Percentiles rank a stretch among this genome's conserved stretches.
Evolutionary conservation across 2,797 vertebrate genomes (phyloP).

Genomic region (Eulemur albifrons): DNA sequence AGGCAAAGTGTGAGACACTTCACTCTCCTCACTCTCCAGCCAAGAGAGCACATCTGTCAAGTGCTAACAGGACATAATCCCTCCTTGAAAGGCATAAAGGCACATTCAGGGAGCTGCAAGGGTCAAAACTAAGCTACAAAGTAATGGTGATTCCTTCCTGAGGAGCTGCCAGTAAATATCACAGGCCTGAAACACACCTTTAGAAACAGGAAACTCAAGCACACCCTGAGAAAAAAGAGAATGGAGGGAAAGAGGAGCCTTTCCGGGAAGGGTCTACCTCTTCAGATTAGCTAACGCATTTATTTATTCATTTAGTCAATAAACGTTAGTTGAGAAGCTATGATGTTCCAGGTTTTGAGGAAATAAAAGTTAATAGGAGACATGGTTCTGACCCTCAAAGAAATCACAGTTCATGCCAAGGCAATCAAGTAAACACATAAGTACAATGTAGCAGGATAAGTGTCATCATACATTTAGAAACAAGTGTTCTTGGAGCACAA

Average conservation of each 20-base stretch:
- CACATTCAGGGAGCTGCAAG: conserved; percentile 18
- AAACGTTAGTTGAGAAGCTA: neutral
- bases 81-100: conserved; percentile 67
- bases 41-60: conserved; percentile 53
- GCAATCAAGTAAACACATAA: neutral
- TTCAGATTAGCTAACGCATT: neutral
- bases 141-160: neutral
- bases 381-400: neutral
- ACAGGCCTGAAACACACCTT: conserved; percentile 30
- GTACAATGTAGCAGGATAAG: neutral
- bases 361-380: conserved; percentile 16
- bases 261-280: neutral
- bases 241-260: neutral
- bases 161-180: neutral
- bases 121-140: conserved; percentile 55
- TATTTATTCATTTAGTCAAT: neutral
- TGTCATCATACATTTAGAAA: neutral
- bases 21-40: conserved; percentile 29
- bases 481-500: neutral
- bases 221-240: neutral
- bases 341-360: neutral
- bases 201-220: conserved; percentile 39
- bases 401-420: neutral
- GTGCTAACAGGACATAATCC: conserved; percentile 53
- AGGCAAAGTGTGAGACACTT: conserved; percentile 40